Conservation (phyloP, 2,888 invertebrate species). For the Mesorhabditis sp. region DNA sequence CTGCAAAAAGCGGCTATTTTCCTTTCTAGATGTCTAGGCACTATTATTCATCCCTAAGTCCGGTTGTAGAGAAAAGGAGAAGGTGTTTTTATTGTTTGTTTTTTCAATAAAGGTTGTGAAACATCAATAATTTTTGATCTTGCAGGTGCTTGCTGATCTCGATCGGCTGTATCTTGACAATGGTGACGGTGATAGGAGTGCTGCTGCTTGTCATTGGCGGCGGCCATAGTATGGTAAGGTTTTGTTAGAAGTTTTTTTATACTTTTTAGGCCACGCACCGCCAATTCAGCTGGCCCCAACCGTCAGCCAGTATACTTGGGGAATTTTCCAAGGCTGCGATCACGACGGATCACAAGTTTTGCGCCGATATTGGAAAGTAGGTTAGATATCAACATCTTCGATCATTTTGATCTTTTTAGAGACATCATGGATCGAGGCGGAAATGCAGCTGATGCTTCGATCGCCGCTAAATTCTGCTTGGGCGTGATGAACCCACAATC, state of each 20-base stretch:
- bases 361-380: constrained; percentile 45
- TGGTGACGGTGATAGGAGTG: not conserved
- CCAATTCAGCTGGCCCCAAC: constrained; percentile 42
- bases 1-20: too few relatives aligned
- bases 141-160: not conserved
- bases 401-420: constrained; percentile 10
- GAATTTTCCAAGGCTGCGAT: constrained; percentile 47
- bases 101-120: not conserved
- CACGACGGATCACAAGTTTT: constrained; percentile 57
- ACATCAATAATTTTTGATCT: not conserved
- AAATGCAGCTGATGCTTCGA: constrained; percentile 78
- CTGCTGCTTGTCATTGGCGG: constrained; percentile 6
- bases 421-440: constrained; percentile 68
- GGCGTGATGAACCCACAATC: constrained; percentile 79
- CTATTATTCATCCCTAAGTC: too few relatives aligned
- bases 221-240: not conserved
- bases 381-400: constrained; percentile 7
- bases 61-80: not conserved
- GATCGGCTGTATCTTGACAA: not conserved
- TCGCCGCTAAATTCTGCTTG: constrained; percentile 80
- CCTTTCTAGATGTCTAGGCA: too few relatives aligned
- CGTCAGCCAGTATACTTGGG: constrained; percentile 42
- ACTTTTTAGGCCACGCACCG: constrained; percentile 7
- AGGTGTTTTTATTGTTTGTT: not conserved
- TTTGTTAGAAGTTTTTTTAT: not conserved